A percentile compares a stretch with the other conserved stretches of the same genome.
Conservation (phyloP, 2,113 vertebrate species). For the Rhynchomys soricoides region DNA sequence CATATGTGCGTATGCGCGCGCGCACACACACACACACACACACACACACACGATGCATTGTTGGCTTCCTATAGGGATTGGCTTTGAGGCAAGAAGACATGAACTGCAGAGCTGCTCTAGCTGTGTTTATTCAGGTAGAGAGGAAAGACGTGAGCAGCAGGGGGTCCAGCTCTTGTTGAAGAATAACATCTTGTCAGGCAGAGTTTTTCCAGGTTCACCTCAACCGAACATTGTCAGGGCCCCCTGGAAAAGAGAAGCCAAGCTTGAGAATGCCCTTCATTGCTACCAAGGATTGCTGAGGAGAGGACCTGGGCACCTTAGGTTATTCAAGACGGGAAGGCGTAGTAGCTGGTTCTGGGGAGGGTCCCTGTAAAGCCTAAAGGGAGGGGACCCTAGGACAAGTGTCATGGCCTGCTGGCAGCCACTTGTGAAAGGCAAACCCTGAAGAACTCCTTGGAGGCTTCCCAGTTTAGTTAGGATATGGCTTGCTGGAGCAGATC, state of each 20-base stretch:
- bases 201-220: background rate
- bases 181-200: background rate
- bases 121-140: conserved; percentile 56
- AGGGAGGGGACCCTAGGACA: background rate
- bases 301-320: background rate
- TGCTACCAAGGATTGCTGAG: background rate
- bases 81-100: background rate
- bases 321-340: background rate
- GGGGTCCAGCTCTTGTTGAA: background rate
- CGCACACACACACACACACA: background rate
- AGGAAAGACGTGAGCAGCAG: rapidly evolving
- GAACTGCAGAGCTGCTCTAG: background rate
- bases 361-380: background rate
- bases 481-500: background rate
- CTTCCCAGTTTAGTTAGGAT: background rate
- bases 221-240: conserved; percentile 36
- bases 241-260: conserved; percentile 49
- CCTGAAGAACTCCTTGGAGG: rapidly evolving
- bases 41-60: background rate
- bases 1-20: rapidly evolving
- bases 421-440: background rate
- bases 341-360: background rate
- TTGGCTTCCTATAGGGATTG: rapidly evolving
- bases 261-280: background rate
- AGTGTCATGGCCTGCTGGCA: too few species aligned